Evolutionary conservation across 2,888 invertebrate genomes (phyloP).

Genomic region (Cantharis lateralis): DNA sequence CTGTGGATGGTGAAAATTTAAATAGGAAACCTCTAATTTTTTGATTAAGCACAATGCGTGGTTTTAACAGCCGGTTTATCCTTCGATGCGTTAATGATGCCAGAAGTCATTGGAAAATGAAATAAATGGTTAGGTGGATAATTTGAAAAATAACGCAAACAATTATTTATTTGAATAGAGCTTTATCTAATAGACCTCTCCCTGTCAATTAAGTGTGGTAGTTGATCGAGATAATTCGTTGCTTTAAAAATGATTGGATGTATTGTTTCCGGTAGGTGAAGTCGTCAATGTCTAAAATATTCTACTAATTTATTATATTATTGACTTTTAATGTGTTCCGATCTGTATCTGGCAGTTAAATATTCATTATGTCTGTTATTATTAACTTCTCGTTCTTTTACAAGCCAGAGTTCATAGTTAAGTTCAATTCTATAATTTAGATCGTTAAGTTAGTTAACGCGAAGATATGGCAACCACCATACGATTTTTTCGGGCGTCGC

Average conservation of each 20-base stretch:
- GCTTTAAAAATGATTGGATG: conserved; percentile 18
- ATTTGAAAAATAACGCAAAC: not conserved
- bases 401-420: conserved; percentile 25
- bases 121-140: not conserved
- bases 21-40: not conserved
- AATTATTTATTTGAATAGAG: conserved; percentile 18
- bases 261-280: conserved; percentile 18
- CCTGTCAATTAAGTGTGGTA: conserved; percentile 26
- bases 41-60: not conserved
- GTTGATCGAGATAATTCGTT: conserved; percentile 23
- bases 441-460: conserved; percentile 25
- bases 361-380: conserved; percentile 12
- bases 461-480: conserved; percentile 18
- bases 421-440: conserved; percentile 30
- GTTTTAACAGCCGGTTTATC: not conserved
- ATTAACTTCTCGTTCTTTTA: conserved; percentile 6
- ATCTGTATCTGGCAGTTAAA: conserved; percentile 10
- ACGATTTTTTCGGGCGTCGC: conserved; percentile 7
- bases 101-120: not conserved
- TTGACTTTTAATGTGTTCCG: not conserved
- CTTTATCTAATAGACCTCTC: conserved; percentile 24
- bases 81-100: not conserved
- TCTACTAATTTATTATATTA: not conserved
- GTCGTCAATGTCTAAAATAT: not conserved
- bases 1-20: not conserved